Percentiles rank a stretch among this genome's conserved stretches.
These are phyloP conservation scores for Anagrus nilaparvatae DNA, from an alignment of 1,140 invertebrate genomes.

Conservation along the genomic window DNA sequence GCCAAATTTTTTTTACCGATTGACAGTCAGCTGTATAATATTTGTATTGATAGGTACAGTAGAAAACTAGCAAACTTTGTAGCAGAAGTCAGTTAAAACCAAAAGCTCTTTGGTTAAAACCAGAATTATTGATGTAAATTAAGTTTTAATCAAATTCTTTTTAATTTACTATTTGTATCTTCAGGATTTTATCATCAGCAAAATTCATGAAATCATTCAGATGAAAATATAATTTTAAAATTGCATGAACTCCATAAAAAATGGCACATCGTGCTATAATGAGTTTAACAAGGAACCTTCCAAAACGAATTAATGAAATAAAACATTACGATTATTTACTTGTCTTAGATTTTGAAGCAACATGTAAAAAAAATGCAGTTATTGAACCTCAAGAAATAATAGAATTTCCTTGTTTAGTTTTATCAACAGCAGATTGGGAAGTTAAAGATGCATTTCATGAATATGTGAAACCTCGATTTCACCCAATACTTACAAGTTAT, in stretches of 20 bases:
- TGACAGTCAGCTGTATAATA: no score
- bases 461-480: slow-evolving; percentile 47
- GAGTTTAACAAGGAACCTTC: slow-evolving; percentile 11
- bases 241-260: slow-evolving; percentile 22
- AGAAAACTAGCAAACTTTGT: no score
- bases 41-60: no score
- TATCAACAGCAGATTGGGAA: slow-evolving; percentile 45
- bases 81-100: no score
- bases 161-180: no score
- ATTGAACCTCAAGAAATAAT: slow-evolving; percentile 51
- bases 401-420: slow-evolving; percentile 53
- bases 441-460: slow-evolving; percentile 48
- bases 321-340: slow-evolving; percentile 44
- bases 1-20: no score
- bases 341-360: slow-evolving; percentile 54
- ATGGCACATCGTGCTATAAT: slow-evolving; percentile 26
- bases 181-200: no score
- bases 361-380: slow-evolving; percentile 36
- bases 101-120: no score
- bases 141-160: no score
- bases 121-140: no score
- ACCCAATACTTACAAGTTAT: slow-evolving; percentile 45
- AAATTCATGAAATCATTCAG: slow-evolving; percentile 22
- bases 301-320: slow-evolving; percentile 3
- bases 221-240: slow-evolving; percentile 17